Evolutionary conservation across 2,888 invertebrate genomes (phyloP).

Genomic region (Drosophila merina): DNA sequence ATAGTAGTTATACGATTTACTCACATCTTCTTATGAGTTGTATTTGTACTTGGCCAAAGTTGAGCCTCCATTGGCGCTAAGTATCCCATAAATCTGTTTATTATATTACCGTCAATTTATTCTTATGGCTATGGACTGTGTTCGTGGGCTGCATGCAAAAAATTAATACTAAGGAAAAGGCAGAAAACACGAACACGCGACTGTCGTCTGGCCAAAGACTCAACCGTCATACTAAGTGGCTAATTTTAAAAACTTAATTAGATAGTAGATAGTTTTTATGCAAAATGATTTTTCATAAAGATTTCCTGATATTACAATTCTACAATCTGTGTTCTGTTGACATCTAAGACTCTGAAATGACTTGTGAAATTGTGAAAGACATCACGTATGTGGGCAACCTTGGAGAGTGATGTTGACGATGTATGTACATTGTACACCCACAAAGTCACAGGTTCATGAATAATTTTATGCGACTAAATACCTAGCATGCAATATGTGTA

Average conservation of each 20-base stretch:
- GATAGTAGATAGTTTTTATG: background rate
- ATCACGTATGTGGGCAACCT: slow-evolving; percentile 50
- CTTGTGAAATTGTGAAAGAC: slow-evolving; percentile 2
- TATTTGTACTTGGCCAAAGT: slow-evolving; percentile 6
- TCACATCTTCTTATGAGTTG: slow-evolving; percentile 15
- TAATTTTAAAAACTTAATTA: slow-evolving; percentile 6
- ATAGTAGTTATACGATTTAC: background rate
- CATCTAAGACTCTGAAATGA: background rate
- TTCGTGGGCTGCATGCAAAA: slow-evolving; percentile 53
- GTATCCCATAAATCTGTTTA: slow-evolving; percentile 45
- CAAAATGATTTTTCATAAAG: background rate
- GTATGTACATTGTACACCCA: slow-evolving; percentile 21
- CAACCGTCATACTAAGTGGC: slow-evolving; percentile 41
- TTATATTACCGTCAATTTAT: slow-evolving; percentile 40
- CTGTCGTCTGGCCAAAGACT: slow-evolving; percentile 48
- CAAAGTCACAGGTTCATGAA: slow-evolving; percentile 47
- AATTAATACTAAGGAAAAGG: background rate
- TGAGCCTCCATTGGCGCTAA: slow-evolving; percentile 9
- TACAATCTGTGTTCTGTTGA: background rate
- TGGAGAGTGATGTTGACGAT: slow-evolving; percentile 37
- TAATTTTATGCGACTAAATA: slow-evolving; percentile 46
- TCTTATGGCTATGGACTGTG: slow-evolving; percentile 24
- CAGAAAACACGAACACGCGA: slow-evolving; percentile 19
- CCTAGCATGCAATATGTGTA: slow-evolving; percentile 17
- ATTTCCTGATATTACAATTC: background rate